Evolutionary conservation across 2,797 vertebrate genomes (phyloP).

Genomic region (Huso huso): DNA sequence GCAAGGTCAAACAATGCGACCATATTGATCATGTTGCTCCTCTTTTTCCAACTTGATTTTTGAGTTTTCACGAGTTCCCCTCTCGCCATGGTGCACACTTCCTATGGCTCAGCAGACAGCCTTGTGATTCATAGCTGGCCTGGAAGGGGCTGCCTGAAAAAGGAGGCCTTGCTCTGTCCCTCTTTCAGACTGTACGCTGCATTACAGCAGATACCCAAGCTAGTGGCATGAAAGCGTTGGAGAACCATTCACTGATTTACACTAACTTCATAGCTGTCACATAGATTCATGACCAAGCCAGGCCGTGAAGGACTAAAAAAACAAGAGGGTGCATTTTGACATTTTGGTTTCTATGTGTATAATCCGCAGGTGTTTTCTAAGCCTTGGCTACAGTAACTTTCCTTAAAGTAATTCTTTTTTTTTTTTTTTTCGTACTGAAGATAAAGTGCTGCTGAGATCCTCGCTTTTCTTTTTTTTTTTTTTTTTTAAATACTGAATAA

Average conservation of each 20-base stretch:
- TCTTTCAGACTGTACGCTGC: slow-evolving; percentile 35
- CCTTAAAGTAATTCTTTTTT: slow-evolving; percentile 1
- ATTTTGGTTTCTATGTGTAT: slow-evolving; percentile 38
- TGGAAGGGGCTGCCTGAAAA: not conserved
- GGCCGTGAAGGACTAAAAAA: slow-evolving; percentile 38
- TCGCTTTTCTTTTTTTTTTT: slow-evolving; percentile 6
- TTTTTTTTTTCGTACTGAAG: slow-evolving; percentile 47
- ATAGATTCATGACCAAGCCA: slow-evolving; percentile 53
- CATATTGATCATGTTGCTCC: slow-evolving; percentile 81
- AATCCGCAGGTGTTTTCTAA: slow-evolving; percentile 60
- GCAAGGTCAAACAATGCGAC: slow-evolving; percentile 79
- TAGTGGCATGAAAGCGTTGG: slow-evolving; percentile 20
- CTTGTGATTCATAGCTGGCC: slow-evolving; percentile 17
- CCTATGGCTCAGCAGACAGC: not conserved
- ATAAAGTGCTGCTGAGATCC: slow-evolving; percentile 41
- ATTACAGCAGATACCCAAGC: slow-evolving; percentile 37
- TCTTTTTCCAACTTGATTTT: slow-evolving; percentile 47
- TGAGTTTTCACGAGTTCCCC: slow-evolving; percentile 36
- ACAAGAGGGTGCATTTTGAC: slow-evolving; percentile 36
- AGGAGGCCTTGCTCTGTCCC: not conserved
- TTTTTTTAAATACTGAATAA: slow-evolving; percentile 71
- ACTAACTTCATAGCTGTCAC: slow-evolving; percentile 70
- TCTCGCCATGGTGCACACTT: slow-evolving; percentile 15
- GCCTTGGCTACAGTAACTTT: slow-evolving; percentile 47
- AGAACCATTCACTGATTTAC: slow-evolving; percentile 55